These are phyloP conservation scores for Cataglyphis hispanica DNA, from an alignment of 1,140 invertebrate species.

Conservation along the genomic window DNA sequence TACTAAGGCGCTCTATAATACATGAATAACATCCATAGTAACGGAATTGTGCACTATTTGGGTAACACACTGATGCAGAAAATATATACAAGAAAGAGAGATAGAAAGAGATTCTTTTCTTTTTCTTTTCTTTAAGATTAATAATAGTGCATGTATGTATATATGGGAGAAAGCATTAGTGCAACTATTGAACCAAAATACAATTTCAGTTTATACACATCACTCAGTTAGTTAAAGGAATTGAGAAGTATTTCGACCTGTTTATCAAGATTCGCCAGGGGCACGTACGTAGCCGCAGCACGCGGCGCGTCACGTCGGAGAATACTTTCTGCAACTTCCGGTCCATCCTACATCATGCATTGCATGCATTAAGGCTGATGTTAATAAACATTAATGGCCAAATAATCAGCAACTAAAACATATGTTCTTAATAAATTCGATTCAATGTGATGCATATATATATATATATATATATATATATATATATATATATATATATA, in stretches of 20 bases:
- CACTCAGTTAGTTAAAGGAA: conserved; percentile 82
- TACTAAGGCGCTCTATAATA: conserved; percentile 82
- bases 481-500: conserved; percentile 44
- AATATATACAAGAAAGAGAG: conserved; percentile 74
- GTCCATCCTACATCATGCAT: conserved; percentile 86
- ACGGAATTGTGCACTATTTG: conserved; percentile 41
- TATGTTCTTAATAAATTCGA: conserved; percentile 75
- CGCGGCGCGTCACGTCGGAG: conserved; percentile 84
- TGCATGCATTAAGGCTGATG: conserved; percentile 86
- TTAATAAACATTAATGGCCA: conserved; percentile 83
- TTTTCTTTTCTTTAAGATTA: conserved; percentile 65
- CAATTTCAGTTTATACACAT: conserved; percentile 75
- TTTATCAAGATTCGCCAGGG: conserved; percentile 86
- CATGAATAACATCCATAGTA: conserved; percentile 62
- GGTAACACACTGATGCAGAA: conserved; percentile 75
- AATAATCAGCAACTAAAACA: conserved; percentile 80
- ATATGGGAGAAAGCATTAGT: conserved; percentile 78
- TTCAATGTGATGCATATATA: conserved; percentile 71
- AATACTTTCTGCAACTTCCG: conserved; percentile 85
- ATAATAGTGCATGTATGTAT: conserved; percentile 77
- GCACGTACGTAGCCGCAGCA: conserved; percentile 85
- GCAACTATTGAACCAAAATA: conserved; percentile 72
- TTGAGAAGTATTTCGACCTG: conserved; percentile 86
- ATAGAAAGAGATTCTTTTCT: conserved; percentile 27
- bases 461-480: conserved; percentile 65